Base-by-base conservation (phyloP, 2,888 invertebrate species). In the Ophion costatus region DNA sequence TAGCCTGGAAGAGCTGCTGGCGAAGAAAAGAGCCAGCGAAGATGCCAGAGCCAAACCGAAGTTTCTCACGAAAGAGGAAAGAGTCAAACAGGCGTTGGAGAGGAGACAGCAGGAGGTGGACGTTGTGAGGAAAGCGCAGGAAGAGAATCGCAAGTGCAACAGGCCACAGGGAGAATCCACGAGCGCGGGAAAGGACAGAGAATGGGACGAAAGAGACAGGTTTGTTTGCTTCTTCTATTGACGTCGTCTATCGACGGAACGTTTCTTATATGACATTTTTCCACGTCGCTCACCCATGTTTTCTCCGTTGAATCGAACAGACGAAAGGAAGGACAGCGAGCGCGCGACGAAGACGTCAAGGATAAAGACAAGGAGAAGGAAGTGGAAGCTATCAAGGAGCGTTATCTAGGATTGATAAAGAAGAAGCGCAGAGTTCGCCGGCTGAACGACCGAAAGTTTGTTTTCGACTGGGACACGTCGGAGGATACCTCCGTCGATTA, bases 401-500 rank as follows among this genome's bases (percentile, higher is more conserved):
- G 99, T 6, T 99, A 99, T 93, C 95, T 99, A 74, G 99, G 99
- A 0, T 96, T 98, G 67, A 95, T 98, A 0, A 99, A 99, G 92
- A 98, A 98, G 92, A 98, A 98, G 92, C 96, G 99, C 17, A 95
- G 99, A 82, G 98, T 99, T 0, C 95, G 99, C 22, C 95, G 99
- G 85, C 94, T 99, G 63, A 99, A 99, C 94, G 99, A 99, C 93
- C 95, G 99, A 20, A 99, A 99, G 94, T 99, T 99, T 95, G 99
- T 99, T 0, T 99, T 99, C 94, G 99, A 99, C 94, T 99, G 99
- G 99, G 99, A 99, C 94, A 99, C 98, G 0, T 97, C 98, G 0
- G 99, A 99, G 94, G 99, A 99, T 92, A 99, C 99, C 0, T 98
- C 99, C 2, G 97, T 97, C 86, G 99, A 99, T 95, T 99, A 99